Conservation (phyloP, 2,113 vertebrate genomes). For the Myiagra hebetior region DNA sequence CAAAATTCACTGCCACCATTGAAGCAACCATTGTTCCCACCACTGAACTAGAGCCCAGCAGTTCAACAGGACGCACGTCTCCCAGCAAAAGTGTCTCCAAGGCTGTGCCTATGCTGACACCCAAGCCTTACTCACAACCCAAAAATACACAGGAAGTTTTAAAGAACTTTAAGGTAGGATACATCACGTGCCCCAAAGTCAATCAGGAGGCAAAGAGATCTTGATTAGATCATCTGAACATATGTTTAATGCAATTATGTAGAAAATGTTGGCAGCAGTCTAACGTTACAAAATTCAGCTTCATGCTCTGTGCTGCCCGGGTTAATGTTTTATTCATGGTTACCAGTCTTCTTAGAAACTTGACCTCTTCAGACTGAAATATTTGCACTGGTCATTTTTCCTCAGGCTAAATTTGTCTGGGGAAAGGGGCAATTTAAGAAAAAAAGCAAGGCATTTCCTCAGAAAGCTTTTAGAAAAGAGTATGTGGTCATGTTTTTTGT, state of each 20-base stretch:
- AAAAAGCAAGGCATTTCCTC: background rate
- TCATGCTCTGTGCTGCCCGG: accelerated
- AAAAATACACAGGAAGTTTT: constrained; percentile 75
- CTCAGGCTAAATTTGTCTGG: background rate
- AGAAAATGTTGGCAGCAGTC: background rate
- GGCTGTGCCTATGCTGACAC: constrained; percentile 85
- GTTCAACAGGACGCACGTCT: constrained; percentile 68
- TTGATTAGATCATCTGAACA: background rate
- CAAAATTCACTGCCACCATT: constrained; percentile 90
- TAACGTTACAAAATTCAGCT: background rate
- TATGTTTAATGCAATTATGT: background rate
- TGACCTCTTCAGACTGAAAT: background rate
- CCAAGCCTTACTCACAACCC: constrained; percentile 87
- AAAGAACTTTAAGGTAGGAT: constrained; percentile 85
- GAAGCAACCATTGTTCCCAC: constrained; percentile 84
- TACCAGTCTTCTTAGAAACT: background rate
- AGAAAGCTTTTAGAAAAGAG: background rate
- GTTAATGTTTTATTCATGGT: background rate
- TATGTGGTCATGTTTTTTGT: background rate
- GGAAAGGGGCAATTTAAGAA: background rate
- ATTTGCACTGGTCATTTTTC: background rate
- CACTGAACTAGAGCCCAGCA: constrained; percentile 54
- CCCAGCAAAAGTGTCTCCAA: constrained; percentile 77
- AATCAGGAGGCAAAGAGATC: background rate
- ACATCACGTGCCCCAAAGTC: background rate